Conservation (phyloP, 2,797 vertebrate species). For the Gymnopithys bicolor region DNA sequence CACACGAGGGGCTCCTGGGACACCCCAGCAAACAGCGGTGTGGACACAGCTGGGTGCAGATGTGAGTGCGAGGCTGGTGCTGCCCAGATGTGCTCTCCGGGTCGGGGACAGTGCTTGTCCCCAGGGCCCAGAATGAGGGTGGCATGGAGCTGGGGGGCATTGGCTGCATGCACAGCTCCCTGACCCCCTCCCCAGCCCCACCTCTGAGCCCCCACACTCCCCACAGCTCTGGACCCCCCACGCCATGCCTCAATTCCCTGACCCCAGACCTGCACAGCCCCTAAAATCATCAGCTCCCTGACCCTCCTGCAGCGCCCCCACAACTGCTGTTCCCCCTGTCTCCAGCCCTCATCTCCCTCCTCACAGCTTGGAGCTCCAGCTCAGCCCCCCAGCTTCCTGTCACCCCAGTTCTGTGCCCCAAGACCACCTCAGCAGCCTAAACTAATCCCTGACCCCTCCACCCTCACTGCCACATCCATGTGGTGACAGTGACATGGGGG, state of each 20-base stretch:
- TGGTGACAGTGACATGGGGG: fast-evolving
- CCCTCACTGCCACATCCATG: fast-evolving
- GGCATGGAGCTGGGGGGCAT: not conserved
- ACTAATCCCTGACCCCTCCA: fast-evolving
- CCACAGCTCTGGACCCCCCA: not conserved
- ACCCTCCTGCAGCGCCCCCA: too few species aligned
- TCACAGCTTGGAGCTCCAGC: not conserved
- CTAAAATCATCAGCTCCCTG: not conserved
- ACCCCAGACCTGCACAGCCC: fast-evolving
- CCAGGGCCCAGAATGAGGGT: fast-evolving
- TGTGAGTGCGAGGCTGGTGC: not conserved
- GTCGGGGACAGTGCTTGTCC: fast-evolving
- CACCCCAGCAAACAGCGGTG: not conserved
- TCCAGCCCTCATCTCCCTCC: not conserved
- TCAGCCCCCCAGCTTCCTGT: not conserved
- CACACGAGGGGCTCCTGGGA: not conserved
- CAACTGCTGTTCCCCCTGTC: not conserved
- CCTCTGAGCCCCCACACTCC: not conserved
- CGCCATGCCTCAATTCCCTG: not conserved
- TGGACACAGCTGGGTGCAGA: not conserved
- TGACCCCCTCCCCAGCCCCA: not conserved
- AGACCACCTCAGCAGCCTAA: not conserved
- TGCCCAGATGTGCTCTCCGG: not conserved
- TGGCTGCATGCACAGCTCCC: not conserved
- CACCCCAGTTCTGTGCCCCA: not conserved